Conservation (phyloP, 2,888 invertebrate species). For the Drosophila maculinotata region DNA sequence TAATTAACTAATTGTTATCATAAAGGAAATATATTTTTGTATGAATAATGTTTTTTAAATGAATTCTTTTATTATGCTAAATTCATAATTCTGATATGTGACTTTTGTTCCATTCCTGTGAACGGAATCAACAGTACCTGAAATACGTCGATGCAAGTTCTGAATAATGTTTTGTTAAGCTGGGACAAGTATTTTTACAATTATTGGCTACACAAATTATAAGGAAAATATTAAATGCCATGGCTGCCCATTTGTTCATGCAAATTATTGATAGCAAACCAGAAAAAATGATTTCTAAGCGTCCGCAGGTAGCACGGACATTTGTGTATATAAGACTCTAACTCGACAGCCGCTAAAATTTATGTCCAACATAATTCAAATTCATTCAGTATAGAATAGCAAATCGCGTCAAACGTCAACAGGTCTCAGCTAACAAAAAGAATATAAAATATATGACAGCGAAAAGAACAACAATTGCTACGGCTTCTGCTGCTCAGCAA, state of each 20-base stretch:
- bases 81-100: no score
- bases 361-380: constrained; percentile 26
- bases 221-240: no score
- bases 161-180: no score
- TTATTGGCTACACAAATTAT: no score
- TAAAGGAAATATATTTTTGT: no score
- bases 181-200: no score
- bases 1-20: no score
- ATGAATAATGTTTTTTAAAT: no score
- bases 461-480: constrained; percentile 26
- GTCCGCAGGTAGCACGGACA: not conserved
- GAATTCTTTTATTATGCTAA: no score
- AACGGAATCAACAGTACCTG: no score
- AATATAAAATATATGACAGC: constrained; percentile 38
- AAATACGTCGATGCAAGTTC: no score
- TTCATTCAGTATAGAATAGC: constrained; percentile 13
- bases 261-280: not conserved
- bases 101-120: no score
- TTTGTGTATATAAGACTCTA: not conserved
- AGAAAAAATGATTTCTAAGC: not conserved
- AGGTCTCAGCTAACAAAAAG: constrained; percentile 40
- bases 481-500: constrained; percentile 22
- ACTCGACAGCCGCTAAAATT: constrained; percentile 20
- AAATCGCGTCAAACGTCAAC: constrained; percentile 48
- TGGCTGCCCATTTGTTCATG: not conserved